A percentile compares a stretch with the other conserved stretches of the same genome.
Evolutionary conservation across 1,140 invertebrate genomes (phyloP).

Genomic region (Tribolium madens): DNA sequence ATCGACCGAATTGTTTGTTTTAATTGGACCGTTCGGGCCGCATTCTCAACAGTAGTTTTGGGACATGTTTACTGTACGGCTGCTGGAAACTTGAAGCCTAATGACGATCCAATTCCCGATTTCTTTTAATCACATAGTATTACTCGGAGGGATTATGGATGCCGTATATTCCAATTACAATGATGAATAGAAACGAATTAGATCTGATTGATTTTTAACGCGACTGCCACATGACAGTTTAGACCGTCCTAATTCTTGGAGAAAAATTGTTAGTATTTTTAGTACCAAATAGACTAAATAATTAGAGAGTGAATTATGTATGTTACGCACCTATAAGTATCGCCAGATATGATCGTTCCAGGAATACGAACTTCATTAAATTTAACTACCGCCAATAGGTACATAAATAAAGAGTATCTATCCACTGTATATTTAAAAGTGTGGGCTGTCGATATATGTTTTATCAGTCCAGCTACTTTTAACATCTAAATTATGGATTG

Average conservation of each 20-base stretch:
- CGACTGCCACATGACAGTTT: not conserved
- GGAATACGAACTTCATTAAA: slow-evolving; percentile 35
- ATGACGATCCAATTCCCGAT: slow-evolving; percentile 27
- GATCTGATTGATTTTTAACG: slow-evolving; percentile 20
- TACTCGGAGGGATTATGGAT: slow-evolving; percentile 18
- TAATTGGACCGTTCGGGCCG: slow-evolving; percentile 50
- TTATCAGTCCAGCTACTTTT: not conserved
- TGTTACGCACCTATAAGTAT: too few species aligned
- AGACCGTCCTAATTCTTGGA: not conserved
- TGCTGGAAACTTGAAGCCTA: slow-evolving; percentile 28
- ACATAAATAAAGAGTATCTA: slow-evolving; percentile 34
- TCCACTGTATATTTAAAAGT: not conserved
- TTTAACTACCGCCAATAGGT: slow-evolving; percentile 32
- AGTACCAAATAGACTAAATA: not conserved
- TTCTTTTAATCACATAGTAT: slow-evolving; percentile 29
- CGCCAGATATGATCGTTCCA: slow-evolving; percentile 21
- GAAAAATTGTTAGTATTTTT: not conserved
- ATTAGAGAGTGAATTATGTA: too few species aligned
- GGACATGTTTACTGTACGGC: slow-evolving; percentile 41
- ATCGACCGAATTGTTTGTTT: slow-evolving; percentile 53
- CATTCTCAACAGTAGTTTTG: slow-evolving; percentile 51
- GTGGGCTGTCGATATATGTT: slow-evolving; percentile 36
- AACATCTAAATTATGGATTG: slow-evolving; percentile 45
- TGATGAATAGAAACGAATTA: slow-evolving; percentile 18
- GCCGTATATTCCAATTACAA: slow-evolving; percentile 11